Percentiles rank a stretch among this genome's conserved stretches.
Evolutionary conservation across 1,140 invertebrate species (phyloP).

Genomic region (Centruroides vittatus): DNA sequence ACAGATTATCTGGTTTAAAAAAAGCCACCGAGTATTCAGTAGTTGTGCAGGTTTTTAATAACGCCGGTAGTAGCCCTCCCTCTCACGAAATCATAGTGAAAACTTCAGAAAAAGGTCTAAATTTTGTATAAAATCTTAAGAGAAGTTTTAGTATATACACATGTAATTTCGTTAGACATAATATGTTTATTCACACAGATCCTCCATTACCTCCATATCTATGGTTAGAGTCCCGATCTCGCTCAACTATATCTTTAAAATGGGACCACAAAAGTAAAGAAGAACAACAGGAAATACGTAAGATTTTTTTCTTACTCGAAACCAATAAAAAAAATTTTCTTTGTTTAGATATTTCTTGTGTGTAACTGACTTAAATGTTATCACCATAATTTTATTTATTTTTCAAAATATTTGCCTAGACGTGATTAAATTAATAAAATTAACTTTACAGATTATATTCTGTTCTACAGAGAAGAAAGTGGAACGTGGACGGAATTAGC

Average conservation of each 20-base stretch:
- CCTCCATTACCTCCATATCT: conserved; percentile 16
- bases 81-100: conserved; percentile 17
- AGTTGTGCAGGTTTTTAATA: conserved; percentile 19
- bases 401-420: too few species aligned
- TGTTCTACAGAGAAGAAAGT: conserved; percentile 20
- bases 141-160: too few species aligned
- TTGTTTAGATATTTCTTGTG: too few species aligned
- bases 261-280: conserved; percentile 6
- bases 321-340: too few species aligned
- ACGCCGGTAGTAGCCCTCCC: conserved; percentile 17
- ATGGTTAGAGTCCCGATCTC: conserved; percentile 13
- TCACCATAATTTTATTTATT: too few species aligned
- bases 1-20: conserved; percentile 14
- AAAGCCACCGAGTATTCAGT: conserved; percentile 17
- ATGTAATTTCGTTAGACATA: neutral
- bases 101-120: conserved; percentile 17
- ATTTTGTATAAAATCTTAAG: too few species aligned
- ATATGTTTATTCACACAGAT: conserved; percentile 8
- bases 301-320: neutral
- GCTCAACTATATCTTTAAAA: conserved; percentile 11
- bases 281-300: neutral
- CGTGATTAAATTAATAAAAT: neutral
- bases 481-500: conserved; percentile 19
- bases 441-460: conserved; percentile 15
- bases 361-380: too few species aligned